These are phyloP conservation scores for Pachypeltis micranthus DNA, from an alignment of 1,140 invertebrate genomes.

Conservation along the genomic window DNA sequence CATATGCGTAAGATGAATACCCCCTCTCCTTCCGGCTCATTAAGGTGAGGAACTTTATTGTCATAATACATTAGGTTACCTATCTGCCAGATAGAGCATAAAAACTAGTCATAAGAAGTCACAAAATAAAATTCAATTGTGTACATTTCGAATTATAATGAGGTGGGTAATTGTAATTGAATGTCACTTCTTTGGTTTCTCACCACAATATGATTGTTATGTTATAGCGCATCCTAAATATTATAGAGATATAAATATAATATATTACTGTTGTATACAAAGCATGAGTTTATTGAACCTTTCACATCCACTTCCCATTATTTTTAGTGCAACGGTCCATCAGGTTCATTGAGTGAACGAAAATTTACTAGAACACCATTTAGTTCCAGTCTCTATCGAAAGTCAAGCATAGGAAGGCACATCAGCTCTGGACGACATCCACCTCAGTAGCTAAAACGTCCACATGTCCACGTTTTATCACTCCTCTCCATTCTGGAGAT, in stretches of 20 bases:
- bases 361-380: too few species aligned
- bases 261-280: slow-evolving; percentile 14
- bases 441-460: too few species aligned
- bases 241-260: slow-evolving; percentile 16
- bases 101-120: background rate
- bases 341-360: too few species aligned
- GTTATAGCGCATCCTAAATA: slow-evolving; percentile 7
- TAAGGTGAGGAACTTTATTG: background rate
- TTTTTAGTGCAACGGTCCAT: too few species aligned
- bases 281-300: too few species aligned
- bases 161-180: background rate
- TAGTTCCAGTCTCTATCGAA: too few species aligned
- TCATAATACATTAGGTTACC: slow-evolving; percentile 1
- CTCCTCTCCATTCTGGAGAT: too few species aligned
- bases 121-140: slow-evolving; percentile 8
- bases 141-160: slow-evolving; percentile 5
- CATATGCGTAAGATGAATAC: background rate
- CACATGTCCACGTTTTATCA: too few species aligned
- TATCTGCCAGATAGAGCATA: background rate
- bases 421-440: too few species aligned
- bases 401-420: too few species aligned
- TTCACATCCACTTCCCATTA: too few species aligned
- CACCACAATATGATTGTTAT: slow-evolving; percentile 13
- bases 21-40: background rate
- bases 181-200: slow-evolving; percentile 15